Evolutionary conservation across 2,113 vertebrate species (phyloP), one percentile per base, ranked within the genome.

Genomic region (Pangasianodon hypophthalmus): DNA sequence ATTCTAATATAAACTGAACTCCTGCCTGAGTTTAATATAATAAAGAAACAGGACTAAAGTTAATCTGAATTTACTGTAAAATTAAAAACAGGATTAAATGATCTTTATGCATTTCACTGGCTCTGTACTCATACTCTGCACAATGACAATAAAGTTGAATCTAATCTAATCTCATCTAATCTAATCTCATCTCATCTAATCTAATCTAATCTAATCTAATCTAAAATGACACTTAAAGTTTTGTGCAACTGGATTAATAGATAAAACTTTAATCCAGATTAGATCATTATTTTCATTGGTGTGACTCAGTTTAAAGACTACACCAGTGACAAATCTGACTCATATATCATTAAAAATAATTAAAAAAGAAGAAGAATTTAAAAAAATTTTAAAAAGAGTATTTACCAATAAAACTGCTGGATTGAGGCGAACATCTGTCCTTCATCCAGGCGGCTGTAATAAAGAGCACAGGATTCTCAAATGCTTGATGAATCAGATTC

Each of bases 361-460:
- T 37, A 37, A 37, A 37, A 37, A 37, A 1, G 37, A 37, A 37
- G 37, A 37, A 37, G 37, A 37, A 37, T 1, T 37, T 37, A 37
- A 37, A 37, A 37, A 37, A 37, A 37, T 37, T 37, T 87, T 32
- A 19, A 21, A 11, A 19, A 1, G 0, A 0, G 0, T 29, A 89
- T 95, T 96, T 94, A 98, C 97, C 96, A 0, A 96, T 95, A 85
- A 93, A 96, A 91, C 95, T 95, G 56, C 93, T 89, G 0, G 96
- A 95, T 67, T 95, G 96, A 0, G 96, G 93, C 0, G 94, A 93
- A 1, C 94, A 95, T 89, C 96, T 95, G 62, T 96, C 97, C 91
- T 98, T 98, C 97, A 98, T 97, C 95, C 97, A 97, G 87, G 96
- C 96, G 1, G 97, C 98, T 98, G 92, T 83, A 75, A 90, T 37